These are phyloP conservation scores for Brachyrhaphis roseni DNA, from an alignment of 2,797 vertebrate genomes.

Conservation along the genomic window DNA sequence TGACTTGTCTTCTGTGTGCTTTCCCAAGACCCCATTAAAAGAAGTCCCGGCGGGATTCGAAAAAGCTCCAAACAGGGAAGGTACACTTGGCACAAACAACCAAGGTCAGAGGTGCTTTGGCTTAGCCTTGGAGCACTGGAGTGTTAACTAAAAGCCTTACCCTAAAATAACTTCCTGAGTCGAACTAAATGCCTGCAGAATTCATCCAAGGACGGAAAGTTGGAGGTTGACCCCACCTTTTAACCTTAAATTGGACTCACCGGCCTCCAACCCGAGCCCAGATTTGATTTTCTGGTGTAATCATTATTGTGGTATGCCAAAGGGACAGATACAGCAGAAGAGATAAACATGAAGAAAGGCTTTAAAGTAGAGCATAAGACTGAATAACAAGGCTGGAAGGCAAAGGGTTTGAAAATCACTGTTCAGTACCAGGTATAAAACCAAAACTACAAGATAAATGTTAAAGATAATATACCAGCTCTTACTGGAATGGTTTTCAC, in stretches of 20 bases:
- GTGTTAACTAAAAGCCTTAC: neutral
- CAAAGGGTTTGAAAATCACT: neutral
- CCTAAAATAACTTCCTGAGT: neutral
- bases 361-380: neutral
- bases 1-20: neutral
- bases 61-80: neutral
- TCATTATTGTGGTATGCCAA: neutral
- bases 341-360: neutral
- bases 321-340: neutral
- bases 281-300: neutral
- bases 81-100: neutral
- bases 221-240: neutral
- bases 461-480: neutral
- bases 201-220: neutral
- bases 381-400: neutral
- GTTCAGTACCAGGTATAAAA: neutral
- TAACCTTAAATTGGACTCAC: neutral
- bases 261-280: neutral
- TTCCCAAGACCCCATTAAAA: neutral
- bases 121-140: neutral
- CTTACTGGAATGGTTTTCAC: neutral
- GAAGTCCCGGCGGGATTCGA: neutral
- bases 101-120: neutral
- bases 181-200: neutral
- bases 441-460: neutral